Conservation (phyloP, 1,140 invertebrate genomes). For the Sitobion miscanthi region DNA sequence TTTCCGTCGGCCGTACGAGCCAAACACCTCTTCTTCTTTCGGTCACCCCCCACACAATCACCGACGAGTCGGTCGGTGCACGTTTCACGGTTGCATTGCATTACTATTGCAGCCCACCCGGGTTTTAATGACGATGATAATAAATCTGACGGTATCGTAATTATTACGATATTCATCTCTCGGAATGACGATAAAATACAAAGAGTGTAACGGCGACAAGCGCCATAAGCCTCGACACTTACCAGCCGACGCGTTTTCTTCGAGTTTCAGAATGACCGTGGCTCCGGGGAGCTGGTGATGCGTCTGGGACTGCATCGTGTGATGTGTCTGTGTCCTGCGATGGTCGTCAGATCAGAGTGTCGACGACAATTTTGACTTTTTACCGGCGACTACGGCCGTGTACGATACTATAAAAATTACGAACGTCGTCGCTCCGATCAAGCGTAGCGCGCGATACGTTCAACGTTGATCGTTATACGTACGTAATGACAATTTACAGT, state of each 20-base stretch:
- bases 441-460: too few species aligned
- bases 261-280: slow-evolving; percentile 51
- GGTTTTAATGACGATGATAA: not conserved
- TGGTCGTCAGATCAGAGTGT: not conserved
- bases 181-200: not conserved
- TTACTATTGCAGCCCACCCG: not conserved
- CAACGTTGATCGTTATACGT: too few species aligned
- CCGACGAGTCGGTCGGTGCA: not conserved
- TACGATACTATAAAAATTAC: too few species aligned
- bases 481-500: not conserved
- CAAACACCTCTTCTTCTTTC: too few species aligned
- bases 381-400: too few species aligned
- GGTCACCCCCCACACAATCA: too few species aligned
- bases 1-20: not conserved
- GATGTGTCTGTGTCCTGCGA: slow-evolving; percentile 63
- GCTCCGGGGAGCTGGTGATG: slow-evolving; percentile 62
- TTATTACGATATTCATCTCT: not conserved
- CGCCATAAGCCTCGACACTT: not conserved
- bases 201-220: not conserved
- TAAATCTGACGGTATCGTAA: not conserved
- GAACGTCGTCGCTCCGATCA: not conserved
- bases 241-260: slow-evolving; percentile 45
- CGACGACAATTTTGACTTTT: not conserved
- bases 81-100: not conserved
- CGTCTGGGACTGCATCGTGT: slow-evolving; percentile 65